Conservation (phyloP, 2,113 vertebrate species). For the Siniperca knerii region DNA sequence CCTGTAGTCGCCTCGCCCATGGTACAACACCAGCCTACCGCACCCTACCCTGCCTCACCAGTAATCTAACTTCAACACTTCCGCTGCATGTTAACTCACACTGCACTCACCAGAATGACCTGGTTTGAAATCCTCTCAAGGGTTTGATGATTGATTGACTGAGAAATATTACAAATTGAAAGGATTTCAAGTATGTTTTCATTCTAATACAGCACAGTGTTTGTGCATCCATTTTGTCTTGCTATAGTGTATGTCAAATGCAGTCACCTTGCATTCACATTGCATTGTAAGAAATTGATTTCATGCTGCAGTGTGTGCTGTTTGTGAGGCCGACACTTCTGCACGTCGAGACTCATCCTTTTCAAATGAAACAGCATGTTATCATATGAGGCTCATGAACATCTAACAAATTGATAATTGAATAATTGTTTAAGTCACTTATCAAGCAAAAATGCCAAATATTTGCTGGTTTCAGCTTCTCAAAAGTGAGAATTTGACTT, state of each 20-base stretch:
- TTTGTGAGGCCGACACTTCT: slow-evolving; percentile 36
- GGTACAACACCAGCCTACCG: slow-evolving; percentile 91
- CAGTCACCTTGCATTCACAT: slow-evolving; percentile 43
- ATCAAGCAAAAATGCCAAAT: neutral
- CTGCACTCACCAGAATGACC: slow-evolving; percentile 33
- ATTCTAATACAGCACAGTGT: slow-evolving; percentile 41
- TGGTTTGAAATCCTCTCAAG: slow-evolving; percentile 70
- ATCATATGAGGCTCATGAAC: slow-evolving; percentile 17
- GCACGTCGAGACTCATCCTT: slow-evolving; percentile 9
- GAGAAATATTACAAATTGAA: slow-evolving; percentile 29
- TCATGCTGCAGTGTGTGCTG: slow-evolving; percentile 45
- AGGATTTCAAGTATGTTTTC: slow-evolving; percentile 65
- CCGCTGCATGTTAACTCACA: slow-evolving; percentile 85
- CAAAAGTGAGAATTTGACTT: neutral
- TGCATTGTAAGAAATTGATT: slow-evolving; percentile 17
- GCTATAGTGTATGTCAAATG: slow-evolving; percentile 39
- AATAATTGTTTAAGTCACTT: neutral
- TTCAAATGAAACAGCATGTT: slow-evolving; percentile 7
- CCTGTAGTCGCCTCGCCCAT: slow-evolving; percentile 97
- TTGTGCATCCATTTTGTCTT: slow-evolving; percentile 61
- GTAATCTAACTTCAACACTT: slow-evolving; percentile 86
- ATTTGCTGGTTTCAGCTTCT: neutral
- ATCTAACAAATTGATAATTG: neutral
- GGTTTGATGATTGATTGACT: neutral
- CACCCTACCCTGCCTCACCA: slow-evolving; percentile 87